Conservation (phyloP, 1,140 invertebrate genomes). For the Zaprionus davidi region DNA sequence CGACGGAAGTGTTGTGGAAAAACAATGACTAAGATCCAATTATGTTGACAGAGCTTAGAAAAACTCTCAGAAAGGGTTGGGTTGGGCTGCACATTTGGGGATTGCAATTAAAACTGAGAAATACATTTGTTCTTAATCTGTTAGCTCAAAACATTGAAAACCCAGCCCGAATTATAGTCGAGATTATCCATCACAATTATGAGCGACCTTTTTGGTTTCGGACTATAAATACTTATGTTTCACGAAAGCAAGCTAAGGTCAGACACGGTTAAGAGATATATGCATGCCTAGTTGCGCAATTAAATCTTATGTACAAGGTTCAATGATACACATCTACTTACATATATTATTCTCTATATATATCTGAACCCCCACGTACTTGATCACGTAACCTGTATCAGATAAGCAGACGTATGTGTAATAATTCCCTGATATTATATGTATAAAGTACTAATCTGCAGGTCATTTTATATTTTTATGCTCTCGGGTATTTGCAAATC, state of each 20-base stretch:
- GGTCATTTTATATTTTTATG: conserved; percentile 9
- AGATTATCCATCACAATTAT: neutral
- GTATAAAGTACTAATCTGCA: neutral
- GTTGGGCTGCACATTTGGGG: no score
- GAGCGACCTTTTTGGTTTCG: conserved; percentile 17
- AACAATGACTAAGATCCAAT: conserved; percentile 10
- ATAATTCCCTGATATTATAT: neutral
- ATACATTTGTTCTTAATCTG: neutral
- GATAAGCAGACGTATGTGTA: neutral
- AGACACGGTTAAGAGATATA: conserved; percentile 8
- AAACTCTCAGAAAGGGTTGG: neutral
- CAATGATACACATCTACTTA: conserved; percentile 9
- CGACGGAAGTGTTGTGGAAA: conserved; percentile 31
- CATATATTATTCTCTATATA: neutral
- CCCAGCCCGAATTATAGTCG: neutral
- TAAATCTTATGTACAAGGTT: conserved; percentile 23
- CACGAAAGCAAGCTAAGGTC: conserved; percentile 20
- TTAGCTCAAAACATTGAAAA: neutral
- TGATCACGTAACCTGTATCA: neutral
- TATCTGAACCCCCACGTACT: neutral
- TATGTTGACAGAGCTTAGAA: neutral
- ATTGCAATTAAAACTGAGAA: neutral
- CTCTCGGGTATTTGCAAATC: neutral
- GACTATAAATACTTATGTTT: conserved; percentile 15
- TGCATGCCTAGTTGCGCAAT: conserved; percentile 14